phyloP scores from a whole-genome alignment of 2,113 vertebrate genomes.

The Embiotoca jacksoni region DNA sequence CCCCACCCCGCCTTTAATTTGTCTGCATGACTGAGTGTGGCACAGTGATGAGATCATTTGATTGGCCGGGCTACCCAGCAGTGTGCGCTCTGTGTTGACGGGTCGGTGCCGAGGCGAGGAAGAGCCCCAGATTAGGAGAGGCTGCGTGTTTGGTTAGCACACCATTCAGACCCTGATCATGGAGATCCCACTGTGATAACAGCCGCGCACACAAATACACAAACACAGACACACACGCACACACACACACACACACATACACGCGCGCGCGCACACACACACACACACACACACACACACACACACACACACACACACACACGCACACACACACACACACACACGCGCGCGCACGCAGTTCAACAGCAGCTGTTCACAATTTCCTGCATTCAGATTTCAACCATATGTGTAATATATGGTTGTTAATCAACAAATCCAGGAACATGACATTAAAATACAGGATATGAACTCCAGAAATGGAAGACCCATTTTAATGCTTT shows the following conservation, averaged over 20 bases:
- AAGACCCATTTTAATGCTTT: too few species aligned
- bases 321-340: neutral
- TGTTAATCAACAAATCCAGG: conserved; percentile 12
- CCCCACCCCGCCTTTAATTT: conserved; percentile 15
- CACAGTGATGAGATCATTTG: conserved; percentile 33
- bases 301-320: neutral
- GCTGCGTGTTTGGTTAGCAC: conserved; percentile 63
- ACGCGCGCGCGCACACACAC: neutral
- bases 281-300: neutral
- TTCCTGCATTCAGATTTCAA: conserved; percentile 10
- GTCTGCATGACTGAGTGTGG: conserved; percentile 42
- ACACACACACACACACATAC: neutral
- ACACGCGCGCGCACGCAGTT: conserved; percentile 4
- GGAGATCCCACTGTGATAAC: conserved; percentile 57
- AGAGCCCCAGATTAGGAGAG: conserved; percentile 58
- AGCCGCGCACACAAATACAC: too few species aligned
- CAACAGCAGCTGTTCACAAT: conserved; percentile 27
- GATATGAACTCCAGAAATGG: neutral
- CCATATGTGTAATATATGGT: neutral
- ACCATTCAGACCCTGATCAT: conserved; percentile 64
- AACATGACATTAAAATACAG: neutral
- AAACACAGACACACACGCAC: neutral
- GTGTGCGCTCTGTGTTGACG: neutral
- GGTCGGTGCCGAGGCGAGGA: conserved; percentile 38
- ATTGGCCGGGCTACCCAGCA: conserved; percentile 37